Conservation (phyloP, 2,797 vertebrate species). For the Enteromius treurensis region DNA sequence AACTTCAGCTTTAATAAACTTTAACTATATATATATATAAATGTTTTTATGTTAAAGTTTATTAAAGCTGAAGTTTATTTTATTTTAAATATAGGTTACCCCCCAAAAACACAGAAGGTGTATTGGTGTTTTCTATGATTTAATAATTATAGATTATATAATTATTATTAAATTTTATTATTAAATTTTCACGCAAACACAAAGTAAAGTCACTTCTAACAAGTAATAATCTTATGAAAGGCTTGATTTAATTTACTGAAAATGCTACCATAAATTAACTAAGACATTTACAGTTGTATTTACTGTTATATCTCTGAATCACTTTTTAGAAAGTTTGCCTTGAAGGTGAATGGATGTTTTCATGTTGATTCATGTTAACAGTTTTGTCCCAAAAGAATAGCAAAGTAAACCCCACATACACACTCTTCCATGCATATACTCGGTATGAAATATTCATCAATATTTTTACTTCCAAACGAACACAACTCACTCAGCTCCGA, state of each 20-base stretch:
- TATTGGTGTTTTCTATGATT: not conserved
- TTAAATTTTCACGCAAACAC: no score
- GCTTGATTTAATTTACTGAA: not conserved
- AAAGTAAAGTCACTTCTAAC: not conserved
- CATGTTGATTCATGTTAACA: not conserved
- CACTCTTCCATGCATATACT: not conserved
- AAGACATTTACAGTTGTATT: not conserved
- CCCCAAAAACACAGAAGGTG: not conserved
- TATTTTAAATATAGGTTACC: not conserved
- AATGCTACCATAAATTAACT: not conserved
- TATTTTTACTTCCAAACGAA: not conserved
- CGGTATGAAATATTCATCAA: constrained; percentile 17
- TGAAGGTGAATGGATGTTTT: not conserved
- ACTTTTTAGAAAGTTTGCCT: not conserved
- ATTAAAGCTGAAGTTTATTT: not conserved
- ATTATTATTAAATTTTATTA: no score
- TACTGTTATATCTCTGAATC: not conserved
- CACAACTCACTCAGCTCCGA: not conserved
- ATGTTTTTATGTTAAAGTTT: not conserved
- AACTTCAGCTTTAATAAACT: no score
- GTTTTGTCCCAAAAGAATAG: not conserved
- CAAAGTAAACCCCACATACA: not conserved
- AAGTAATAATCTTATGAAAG: not conserved
- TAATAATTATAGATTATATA: no score
- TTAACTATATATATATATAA: no score